A percentile compares a stretch with the other conserved stretches of the same genome.
phyloP scores from a whole-genome alignment of 2,797 vertebrate genomes.

The Myripristis jacobus region DNA sequence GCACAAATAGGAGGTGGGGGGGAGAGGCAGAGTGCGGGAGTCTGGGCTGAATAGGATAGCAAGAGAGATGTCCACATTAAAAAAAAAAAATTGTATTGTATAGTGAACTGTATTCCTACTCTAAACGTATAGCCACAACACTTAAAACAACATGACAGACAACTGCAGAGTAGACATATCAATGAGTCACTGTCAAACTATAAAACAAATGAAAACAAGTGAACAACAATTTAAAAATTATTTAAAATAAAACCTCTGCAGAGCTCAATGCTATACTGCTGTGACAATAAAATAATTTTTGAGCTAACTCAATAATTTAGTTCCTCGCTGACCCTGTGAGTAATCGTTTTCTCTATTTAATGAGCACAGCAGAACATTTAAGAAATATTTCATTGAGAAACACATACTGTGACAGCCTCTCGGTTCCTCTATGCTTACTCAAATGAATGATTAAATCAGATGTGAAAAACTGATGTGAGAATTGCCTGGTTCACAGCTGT shows the following conservation, averaged over 20 bases:
- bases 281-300: slow-evolving; percentile 39
- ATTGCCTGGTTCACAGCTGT: slow-evolving; percentile 2
- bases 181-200: too few relatives aligned
- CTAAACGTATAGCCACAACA: neutral
- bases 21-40: slow-evolving; percentile 12
- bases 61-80: neutral
- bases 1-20: slow-evolving; percentile 18
- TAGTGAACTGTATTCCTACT: too few relatives aligned
- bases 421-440: neutral
- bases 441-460: slow-evolving; percentile 14
- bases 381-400: slow-evolving; percentile 16
- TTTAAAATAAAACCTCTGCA: too few relatives aligned
- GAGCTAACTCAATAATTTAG: slow-evolving; percentile 39
- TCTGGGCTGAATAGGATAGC: slow-evolving; percentile 7
- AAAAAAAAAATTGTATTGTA: too few relatives aligned
- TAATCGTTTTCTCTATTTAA: slow-evolving; percentile 19
- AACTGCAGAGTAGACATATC: neutral
- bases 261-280: slow-evolving; percentile 35
- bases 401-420: neutral
- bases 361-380: slow-evolving; percentile 31
- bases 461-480: neutral
- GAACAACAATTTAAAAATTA: neutral
- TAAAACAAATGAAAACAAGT: too few relatives aligned
- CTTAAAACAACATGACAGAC: neutral
- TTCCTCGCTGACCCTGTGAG: slow-evolving; percentile 47